Evolutionary conservation across 2,797 vertebrate genomes (phyloP), one percentile per base, ranked within the genome.

Genomic region (Megaceryle alcyon): DNA sequence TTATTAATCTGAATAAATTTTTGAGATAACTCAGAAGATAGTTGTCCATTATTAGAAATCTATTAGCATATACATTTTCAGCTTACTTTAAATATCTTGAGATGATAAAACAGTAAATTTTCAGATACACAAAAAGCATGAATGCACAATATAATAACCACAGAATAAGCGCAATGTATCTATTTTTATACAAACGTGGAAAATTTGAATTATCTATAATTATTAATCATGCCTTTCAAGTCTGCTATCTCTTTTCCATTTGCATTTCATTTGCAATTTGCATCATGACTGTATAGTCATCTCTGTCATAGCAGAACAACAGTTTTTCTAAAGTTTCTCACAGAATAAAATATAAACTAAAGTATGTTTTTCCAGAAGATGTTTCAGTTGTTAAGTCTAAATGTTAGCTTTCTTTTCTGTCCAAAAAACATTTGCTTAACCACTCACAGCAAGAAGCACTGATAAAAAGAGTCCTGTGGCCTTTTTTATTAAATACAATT

Each of bases 401-500:
- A 85, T n/a, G 12, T 43, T 59, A 90, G 37, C 35, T 57, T 88
- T 72, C 43, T 85, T 86, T 86, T 54, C 59, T 49, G 29, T 37
- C 43, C 65, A 78, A 92, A 92, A 76, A 39, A 11, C 48, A 89
- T 81, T 84, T 77, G 75, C 44, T 68, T 26, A 87, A 90, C 41
- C 39, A 54, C 49, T 82, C 84, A 92, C 21, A 44, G 53, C 65
- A 75, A 95, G 72, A 26, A 10, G 12, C 49, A 37, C 7, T 9
- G 33, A 70, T 68, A 91, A 97, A 94, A 96, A 92, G 7, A 90
- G 71, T 84, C 12, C 85, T 7, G 23, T 57, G 60, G 80, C 53
- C 75, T 95, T 89, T 88, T 78, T 49, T 92, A 92, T 86, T 54
- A 83, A 92, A 96, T 83, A 77, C 80, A 96, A 80, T 39, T 65